phyloP scores from a whole-genome alignment of 2,113 vertebrate genomes.

The Prolemur simus region DNA sequence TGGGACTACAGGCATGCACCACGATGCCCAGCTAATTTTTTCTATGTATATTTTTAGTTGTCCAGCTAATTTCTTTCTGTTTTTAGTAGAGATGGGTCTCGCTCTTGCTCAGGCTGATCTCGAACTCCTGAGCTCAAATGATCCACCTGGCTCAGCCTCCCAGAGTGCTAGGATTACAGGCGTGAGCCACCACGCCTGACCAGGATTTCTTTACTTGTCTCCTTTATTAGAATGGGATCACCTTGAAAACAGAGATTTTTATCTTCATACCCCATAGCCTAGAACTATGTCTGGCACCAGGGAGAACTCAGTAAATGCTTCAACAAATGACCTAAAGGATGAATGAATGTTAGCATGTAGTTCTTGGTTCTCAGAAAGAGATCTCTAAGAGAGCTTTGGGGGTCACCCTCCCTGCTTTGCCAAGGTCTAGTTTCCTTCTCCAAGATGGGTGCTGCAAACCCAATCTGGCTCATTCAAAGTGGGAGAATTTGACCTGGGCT shows the following conservation, averaged over 20 bases:
- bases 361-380: not conserved
- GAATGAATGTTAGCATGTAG: not conserved
- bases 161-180: too few relatives aligned
- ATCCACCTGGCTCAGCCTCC: too few relatives aligned
- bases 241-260: not conserved
- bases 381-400: not conserved
- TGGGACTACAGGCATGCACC: too few relatives aligned
- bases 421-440: not conserved
- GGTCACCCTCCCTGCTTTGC: not conserved
- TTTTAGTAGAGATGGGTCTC: too few relatives aligned
- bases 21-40: too few relatives aligned
- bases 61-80: too few relatives aligned
- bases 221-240: not conserved
- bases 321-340: not conserved
- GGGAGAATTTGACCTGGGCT: not conserved
- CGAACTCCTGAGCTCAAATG: too few relatives aligned
- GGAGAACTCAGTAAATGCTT: not conserved
- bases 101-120: too few relatives aligned
- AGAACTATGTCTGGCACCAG: not conserved
- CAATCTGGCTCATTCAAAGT: not conserved
- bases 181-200: too few relatives aligned
- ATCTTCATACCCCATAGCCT: not conserved
- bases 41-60: too few relatives aligned
- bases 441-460: not conserved
- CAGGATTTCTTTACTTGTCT: not conserved